Base-by-base conservation (phyloP, 1,140 invertebrate genomes). In the honey bee (Apis mellifera) region DNA sequence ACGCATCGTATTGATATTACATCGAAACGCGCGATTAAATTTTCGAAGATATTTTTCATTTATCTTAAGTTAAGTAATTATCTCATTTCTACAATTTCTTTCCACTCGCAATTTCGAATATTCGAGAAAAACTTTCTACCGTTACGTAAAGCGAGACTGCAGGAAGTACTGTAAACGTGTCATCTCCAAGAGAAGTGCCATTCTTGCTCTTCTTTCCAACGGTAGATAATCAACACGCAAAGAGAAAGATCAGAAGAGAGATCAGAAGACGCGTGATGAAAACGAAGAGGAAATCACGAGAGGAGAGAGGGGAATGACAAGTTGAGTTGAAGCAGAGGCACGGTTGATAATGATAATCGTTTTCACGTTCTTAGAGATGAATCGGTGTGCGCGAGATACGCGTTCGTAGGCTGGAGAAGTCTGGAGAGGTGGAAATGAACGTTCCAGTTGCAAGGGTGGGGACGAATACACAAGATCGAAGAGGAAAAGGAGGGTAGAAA, bases 271-370 rank as follows among this genome's bases (percentile, higher is more conserved):
- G 15, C 9, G 48, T 8, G 52, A 17, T 0, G 15, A 59, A 66
- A 60, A 9, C 32, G 48, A 19, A 2, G 2, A 52, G 60, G 19
- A 23, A 48, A 62, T 23, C 5, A 48, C 19, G 68, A n/a, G 57
- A 70, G 48, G 12, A 60, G 70, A 74, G n/a, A 57, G 42, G 4
- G 1, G 32, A 42, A 48, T 42, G 21, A 55, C 12, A 65, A 54
- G n/a, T n/a, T n/a, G 64, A 15, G 54, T 60, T 19, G 21, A 26
- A 19, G 65, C 15, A 13, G 80, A 48, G 78, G 68, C 54, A 75
- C 54, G 60, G n/a, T 91, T 91, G 32, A 88, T 92, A 93, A 92
- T 89, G 90, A 91, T n/a, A 92, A 91, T 92, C 87, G 92, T 93
- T 92, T 91, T 89, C 87, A 89, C 91, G 90, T 89, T 91, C 87